Evolutionary conservation across 2,797 vertebrate species (phyloP), one percentile per base, ranked within the genome.

Genomic region (Sciaenops ocellatus): DNA sequence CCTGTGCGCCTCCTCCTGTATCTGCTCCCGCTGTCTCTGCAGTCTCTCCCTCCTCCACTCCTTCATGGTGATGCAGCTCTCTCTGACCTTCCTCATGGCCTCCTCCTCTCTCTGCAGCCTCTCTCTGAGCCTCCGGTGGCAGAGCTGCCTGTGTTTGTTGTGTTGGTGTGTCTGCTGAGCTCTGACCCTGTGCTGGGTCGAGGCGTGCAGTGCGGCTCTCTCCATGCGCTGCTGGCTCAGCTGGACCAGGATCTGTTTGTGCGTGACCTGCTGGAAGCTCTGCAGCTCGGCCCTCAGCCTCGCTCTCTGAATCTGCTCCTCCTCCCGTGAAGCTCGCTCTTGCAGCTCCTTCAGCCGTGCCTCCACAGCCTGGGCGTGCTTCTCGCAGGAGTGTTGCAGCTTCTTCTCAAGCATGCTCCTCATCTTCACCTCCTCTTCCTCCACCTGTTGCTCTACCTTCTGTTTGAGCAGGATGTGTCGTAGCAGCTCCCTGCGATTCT

Each of bases 401-500:
- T 92, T 95, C 59, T 78, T 83, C 59, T 96, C 94, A 1, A 96
- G 78, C 0, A 69, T 80, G 47, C 90, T 89, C 79, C 87, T 94
- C 78, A 48, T 82, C 17, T 90, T 90, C 0, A 64, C 89, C 76
- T 93, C 85, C 80, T 95, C 94, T 0, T 93, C 92, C 61, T 92
- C 90, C 62, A 61, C 62, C 86, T 93, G 94, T 76, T 94, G 93
- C 79, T 95, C 93, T 8, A 78, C 79, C 74, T 94, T 91, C 52
- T 89, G 89, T 67, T 94, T 96, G 2, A 94, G 87, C 1, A 96
- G 92, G 55, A 95, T 72, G 84, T 95, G 94, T 3, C 91, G 89
- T 1, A 96, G 89, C 2, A 92, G 83, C 69, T 95, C 92, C 26
- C 82, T 94, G 0, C 85, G 85, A 20, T 95, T 96, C 57, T 89